These are phyloP conservation scores for Drosophila infuscata DNA, from an alignment of 2,888 invertebrate genomes.

Conservation along the genomic window DNA sequence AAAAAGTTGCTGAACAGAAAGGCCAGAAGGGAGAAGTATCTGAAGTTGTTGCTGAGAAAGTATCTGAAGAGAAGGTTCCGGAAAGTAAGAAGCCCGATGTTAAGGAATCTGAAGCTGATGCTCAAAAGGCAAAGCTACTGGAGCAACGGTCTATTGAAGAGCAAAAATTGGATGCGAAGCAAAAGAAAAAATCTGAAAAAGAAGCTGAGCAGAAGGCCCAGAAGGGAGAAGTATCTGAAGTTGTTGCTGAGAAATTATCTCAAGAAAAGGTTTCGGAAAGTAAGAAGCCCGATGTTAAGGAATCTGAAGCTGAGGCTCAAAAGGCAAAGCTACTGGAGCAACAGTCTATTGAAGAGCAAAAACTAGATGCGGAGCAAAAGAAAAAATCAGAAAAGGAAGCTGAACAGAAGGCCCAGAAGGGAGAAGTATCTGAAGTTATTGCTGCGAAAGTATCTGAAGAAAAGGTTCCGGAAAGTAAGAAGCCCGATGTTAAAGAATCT, in stretches of 20 bases:
- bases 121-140: background rate
- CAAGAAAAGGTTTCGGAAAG: background rate
- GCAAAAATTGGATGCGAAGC: background rate
- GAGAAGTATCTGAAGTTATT: constrained; percentile 3
- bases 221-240: constrained; percentile 11
- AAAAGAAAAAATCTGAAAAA: background rate
- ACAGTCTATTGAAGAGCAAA: background rate
- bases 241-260: constrained; percentile 2
- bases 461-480: background rate
- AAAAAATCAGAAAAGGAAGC: background rate
- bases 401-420: background rate
- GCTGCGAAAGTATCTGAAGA: constrained; percentile 3
- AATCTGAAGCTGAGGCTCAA: background rate
- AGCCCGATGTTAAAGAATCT: constrained; percentile 20
- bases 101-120: background rate
- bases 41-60: constrained; percentile 8
- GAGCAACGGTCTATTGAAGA: background rate
- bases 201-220: background rate
- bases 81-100: background rate
- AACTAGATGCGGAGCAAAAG: background rate
- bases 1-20: constrained; percentile 4
- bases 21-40: constrained; percentile 1
- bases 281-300: background rate
- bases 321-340: background rate
- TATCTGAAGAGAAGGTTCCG: background rate